Percentiles rank a stretch among this genome's conserved stretches.
Conservation (phyloP, 2,888 invertebrate species). For the Nyleta sp. region DNA sequence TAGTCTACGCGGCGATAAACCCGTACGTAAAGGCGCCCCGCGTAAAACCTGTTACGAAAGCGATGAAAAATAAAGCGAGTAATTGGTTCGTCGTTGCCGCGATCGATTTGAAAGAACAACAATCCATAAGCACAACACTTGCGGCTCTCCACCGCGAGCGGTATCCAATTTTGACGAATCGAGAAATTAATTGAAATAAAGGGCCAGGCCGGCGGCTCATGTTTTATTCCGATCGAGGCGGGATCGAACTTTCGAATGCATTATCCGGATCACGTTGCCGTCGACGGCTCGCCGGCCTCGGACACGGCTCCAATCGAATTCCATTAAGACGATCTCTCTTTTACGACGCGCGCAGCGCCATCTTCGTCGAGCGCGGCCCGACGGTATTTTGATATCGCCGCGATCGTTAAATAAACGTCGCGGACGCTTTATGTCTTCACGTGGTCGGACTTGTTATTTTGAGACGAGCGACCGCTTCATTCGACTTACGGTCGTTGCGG, state of each 20-base stretch:
- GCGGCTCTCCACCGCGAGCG: conserved; percentile 4
- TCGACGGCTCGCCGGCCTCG: conserved; percentile 49
- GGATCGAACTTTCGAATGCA: conserved; percentile 52
- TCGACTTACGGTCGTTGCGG: too few species aligned
- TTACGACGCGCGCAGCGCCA: conserved; percentile 63
- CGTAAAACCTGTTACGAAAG: conserved; percentile 74
- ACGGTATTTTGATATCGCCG: conserved; percentile 37
- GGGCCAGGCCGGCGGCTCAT: conserved; percentile 25
- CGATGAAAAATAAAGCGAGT: conserved; percentile 60
- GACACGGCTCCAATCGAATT: conserved; percentile 69
- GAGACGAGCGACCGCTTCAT: too few species aligned
- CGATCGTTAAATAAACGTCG: too few species aligned
- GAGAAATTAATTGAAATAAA: conserved; percentile 51
- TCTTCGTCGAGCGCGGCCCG: conserved; percentile 26
- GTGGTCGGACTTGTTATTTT: too few species aligned
- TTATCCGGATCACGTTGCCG: conserved; percentile 53
- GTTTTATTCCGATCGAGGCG: conserved; percentile 34
- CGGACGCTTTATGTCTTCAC: too few species aligned
- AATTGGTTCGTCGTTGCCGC: conserved; percentile 44
- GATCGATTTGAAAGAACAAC: too few species aligned
- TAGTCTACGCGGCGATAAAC: conserved; percentile 76
- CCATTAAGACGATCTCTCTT: conserved; percentile 68
- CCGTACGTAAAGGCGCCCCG: conserved; percentile 71
- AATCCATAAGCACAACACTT: conserved; percentile 34
- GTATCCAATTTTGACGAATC: conserved; percentile 27